These are phyloP conservation scores for Heliconius ethilla DNA, from an alignment of 2,888 invertebrate species.

Conservation along the genomic window DNA sequence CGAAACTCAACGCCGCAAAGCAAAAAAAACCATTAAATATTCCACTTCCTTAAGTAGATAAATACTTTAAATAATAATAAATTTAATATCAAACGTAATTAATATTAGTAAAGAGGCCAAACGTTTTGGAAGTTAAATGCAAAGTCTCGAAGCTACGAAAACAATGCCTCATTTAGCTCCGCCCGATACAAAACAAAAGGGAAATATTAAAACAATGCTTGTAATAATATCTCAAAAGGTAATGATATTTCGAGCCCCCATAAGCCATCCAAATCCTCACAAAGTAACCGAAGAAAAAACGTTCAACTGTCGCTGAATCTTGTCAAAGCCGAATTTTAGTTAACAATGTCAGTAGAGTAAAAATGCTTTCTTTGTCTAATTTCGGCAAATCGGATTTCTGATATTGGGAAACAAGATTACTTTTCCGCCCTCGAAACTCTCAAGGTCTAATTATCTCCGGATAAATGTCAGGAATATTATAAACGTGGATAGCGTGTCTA, in stretches of 20 bases:
- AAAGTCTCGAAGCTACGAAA: constrained; percentile 24
- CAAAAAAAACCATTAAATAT: too few relatives aligned
- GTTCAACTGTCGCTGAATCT: constrained; percentile 25
- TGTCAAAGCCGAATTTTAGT: constrained; percentile 36
- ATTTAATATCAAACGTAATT: not conserved
- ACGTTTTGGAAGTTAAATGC: constrained; percentile 25
- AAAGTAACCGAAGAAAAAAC: constrained; percentile 41
- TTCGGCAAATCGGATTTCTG: constrained; percentile 34
- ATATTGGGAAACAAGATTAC: constrained; percentile 41
- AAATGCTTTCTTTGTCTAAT: constrained; percentile 34
- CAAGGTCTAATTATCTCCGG: constrained; percentile 14
- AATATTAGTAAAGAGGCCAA: constrained; percentile 16
- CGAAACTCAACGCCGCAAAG: not conserved
- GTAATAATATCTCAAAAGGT: constrained; percentile 38
- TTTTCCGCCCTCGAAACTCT: constrained; percentile 19
- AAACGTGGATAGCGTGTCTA: not conserved
- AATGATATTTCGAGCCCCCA: constrained; percentile 38
- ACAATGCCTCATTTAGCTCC: constrained; percentile 32
- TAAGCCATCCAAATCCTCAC: constrained; percentile 38
- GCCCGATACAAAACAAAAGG: constrained; percentile 36
- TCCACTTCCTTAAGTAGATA: not conserved
- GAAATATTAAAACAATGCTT: constrained; percentile 40
- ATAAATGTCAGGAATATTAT: constrained; percentile 24
- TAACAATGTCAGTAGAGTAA: constrained; percentile 38
- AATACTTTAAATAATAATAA: not conserved